Evolutionary conservation across 2,797 vertebrate genomes (phyloP).

Genomic region (Neosilurus hyrtlii): DNA sequence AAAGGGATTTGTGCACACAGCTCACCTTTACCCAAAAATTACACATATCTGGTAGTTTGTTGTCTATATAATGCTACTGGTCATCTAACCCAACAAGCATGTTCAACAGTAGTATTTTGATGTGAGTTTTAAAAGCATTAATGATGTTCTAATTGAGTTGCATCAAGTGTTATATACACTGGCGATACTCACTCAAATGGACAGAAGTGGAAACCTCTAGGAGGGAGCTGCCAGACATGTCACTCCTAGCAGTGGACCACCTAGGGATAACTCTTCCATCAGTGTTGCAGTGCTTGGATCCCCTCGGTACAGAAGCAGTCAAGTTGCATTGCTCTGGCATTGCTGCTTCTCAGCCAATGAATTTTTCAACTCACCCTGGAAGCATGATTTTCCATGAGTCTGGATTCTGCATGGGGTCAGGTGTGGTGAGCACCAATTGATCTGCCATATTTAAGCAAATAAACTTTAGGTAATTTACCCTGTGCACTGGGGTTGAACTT

Average conservation of each 20-base stretch:
- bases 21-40: background rate
- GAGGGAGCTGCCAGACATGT: background rate
- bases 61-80: background rate
- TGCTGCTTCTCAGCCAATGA: too few species aligned
- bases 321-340: too few species aligned
- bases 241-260: background rate
- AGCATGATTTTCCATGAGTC: too few species aligned
- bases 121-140: background rate
- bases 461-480: background rate
- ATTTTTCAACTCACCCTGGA: too few species aligned
- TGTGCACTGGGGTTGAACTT: background rate
- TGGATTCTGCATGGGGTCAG: background rate
- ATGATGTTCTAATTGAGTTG: background rate
- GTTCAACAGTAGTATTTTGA: background rate
- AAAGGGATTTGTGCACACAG: background rate
- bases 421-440: background rate
- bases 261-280: background rate
- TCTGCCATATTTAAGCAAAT: background rate
- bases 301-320: too few species aligned
- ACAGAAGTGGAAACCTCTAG: background rate
- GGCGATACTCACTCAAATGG: background rate
- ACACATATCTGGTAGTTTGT: background rate
- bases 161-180: background rate
- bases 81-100: background rate
- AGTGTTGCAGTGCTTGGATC: too few species aligned